phyloP scores from a whole-genome alignment of 2,113 vertebrate species.

The Smithornis capensis region DNA sequence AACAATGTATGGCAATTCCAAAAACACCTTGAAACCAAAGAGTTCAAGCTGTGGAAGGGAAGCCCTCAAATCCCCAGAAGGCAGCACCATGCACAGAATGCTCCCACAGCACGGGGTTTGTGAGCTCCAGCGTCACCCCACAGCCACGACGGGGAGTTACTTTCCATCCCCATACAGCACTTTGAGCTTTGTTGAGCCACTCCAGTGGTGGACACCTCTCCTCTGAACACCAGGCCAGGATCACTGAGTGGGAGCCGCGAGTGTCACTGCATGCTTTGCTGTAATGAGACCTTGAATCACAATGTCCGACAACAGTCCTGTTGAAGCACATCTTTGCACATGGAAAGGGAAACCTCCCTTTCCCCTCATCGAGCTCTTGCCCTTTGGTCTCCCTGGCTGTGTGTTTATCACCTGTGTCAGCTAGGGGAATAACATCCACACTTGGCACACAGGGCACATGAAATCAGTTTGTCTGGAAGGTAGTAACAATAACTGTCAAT shows the following conservation, averaged over 20 bases:
- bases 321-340: neutral
- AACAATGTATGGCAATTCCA: rapidly evolving
- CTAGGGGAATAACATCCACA: rapidly evolving
- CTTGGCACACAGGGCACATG: neutral
- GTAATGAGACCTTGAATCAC: neutral
- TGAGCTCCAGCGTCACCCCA: rapidly evolving
- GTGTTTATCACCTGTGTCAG: too few species aligned
- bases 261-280: rapidly evolving
- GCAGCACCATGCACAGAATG: neutral
- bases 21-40: neutral
- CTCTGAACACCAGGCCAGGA: rapidly evolving
- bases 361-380: rapidly evolving
- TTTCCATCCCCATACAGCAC: rapidly evolving
- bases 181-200: rapidly evolving
- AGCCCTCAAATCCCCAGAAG: neutral
- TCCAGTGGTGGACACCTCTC: rapidly evolving
- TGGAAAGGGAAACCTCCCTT: rapidly evolving
- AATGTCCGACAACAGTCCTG: rapidly evolving
- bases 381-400: rapidly evolving
- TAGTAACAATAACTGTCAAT: neutral
- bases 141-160: rapidly evolving
- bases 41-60: too few species aligned
- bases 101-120: rapidly evolving
- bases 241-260: rapidly evolving
- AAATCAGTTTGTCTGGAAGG: neutral